Conservation (phyloP, 2,113 vertebrate genomes). For the Thunnus thynnus region DNA sequence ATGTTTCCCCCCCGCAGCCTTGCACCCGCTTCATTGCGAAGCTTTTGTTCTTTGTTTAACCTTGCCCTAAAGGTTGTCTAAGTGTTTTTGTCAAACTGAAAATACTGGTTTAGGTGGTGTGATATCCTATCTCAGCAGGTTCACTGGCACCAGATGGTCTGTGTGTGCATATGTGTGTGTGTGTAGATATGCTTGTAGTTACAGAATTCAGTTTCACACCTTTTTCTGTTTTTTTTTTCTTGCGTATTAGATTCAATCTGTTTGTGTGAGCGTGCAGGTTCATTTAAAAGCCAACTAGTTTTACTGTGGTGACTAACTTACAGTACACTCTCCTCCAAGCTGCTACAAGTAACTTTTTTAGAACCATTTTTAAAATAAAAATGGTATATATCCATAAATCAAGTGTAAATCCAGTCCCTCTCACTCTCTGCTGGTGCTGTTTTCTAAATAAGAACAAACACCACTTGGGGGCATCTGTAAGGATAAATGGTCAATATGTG, state of each 20-base stretch:
- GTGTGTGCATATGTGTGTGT: conserved; percentile 16
- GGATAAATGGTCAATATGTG: too few species aligned
- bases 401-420: too few species aligned
- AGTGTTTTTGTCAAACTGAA: conserved; percentile 55
- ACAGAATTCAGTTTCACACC: conserved; percentile 47
- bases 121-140: conserved; percentile 52
- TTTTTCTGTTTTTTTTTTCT: conserved; percentile 22
- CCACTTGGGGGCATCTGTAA: too few species aligned
- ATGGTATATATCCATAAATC: too few species aligned
- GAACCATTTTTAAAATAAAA: too few species aligned
- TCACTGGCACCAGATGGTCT: conserved; percentile 63
- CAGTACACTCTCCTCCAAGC: too few species aligned
- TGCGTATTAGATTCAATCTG: conserved; percentile 49
- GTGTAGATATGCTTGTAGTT: conserved; percentile 15
- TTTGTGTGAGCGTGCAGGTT: conserved; percentile 31
- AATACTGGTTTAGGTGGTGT: conserved; percentile 59
- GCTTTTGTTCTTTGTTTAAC: conserved; percentile 61
- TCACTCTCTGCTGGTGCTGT: too few species aligned
- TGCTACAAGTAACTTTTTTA: too few species aligned
- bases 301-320: conserved; percentile 14
- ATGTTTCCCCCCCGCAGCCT: conserved; percentile 49
- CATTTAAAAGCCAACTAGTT: conserved; percentile 34
- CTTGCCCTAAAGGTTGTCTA: conserved; percentile 51
- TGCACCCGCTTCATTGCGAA: conserved; percentile 35
- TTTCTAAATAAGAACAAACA: too few species aligned